Evolutionary conservation across 2,888 invertebrate genomes (phyloP).

Genomic region (Hermaeophaga mercurialis): DNA sequence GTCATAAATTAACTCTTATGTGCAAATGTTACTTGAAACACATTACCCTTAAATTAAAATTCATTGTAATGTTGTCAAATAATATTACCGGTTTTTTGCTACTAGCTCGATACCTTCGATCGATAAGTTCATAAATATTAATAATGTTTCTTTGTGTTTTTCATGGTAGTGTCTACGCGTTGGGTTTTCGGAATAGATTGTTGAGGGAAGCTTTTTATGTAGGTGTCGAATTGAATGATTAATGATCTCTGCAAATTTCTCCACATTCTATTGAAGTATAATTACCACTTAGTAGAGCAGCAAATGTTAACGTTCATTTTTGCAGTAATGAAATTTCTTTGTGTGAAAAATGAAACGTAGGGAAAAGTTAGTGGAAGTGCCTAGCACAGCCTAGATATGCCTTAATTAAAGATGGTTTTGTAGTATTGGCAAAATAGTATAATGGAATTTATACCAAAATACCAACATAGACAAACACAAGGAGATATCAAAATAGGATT

Average conservation of each 20-base stretch:
- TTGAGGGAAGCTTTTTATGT: constrained; percentile 17
- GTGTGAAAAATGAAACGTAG: constrained; percentile 9
- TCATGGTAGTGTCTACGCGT: constrained; percentile 24
- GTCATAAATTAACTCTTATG: too few species aligned
- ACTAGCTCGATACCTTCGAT: constrained; percentile 2
- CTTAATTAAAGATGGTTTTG: too few species aligned
- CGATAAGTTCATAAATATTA: constrained; percentile 28
- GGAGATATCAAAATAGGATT: too few species aligned
- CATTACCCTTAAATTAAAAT: neutral
- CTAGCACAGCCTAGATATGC: neutral
- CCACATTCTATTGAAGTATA: constrained; percentile 5
- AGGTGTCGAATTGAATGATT: constrained; percentile 24
- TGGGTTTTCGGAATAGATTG: constrained; percentile 15
- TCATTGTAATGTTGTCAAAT: neutral
- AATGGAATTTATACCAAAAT: too few species aligned
- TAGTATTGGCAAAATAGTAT: too few species aligned
- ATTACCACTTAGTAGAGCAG: constrained; percentile 19
- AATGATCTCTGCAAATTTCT: constrained; percentile 20
- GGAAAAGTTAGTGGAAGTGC: neutral
- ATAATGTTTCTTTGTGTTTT: constrained; percentile 20
- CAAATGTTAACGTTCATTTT: neutral
- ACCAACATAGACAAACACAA: too few species aligned
- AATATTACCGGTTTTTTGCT: constrained; percentile 2
- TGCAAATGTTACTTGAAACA: neutral
- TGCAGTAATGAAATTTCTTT: neutral